These are phyloP conservation scores for Patiria miniata DNA, from an alignment of 35 echinoderm and acorn worm genomes.

Conservation along the genomic window DNA sequence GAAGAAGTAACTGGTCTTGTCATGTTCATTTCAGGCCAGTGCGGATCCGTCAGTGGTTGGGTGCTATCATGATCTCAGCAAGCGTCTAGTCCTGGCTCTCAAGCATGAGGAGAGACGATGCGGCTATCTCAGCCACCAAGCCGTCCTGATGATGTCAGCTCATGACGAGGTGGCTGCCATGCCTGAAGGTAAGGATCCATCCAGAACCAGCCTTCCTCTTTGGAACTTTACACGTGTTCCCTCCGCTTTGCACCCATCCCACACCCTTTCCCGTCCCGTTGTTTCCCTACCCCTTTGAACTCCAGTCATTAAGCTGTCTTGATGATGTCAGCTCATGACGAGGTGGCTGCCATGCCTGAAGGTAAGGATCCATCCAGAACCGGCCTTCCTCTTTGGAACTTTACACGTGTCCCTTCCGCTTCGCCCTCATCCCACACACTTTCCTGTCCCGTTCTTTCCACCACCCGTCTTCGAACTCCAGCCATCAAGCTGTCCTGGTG, in stretches of 20 bases:
- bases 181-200: slow-evolving; percentile 81
- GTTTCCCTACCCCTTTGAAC: no score
- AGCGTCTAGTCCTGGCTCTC: slow-evolving; percentile 77
- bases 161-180: slow-evolving; percentile 92
- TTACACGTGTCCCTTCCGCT: background rate
- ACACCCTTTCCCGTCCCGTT: no score
- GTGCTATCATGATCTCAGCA: slow-evolving; percentile 96
- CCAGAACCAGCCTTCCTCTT: background rate
- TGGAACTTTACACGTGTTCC: background rate
- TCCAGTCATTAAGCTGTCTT: slow-evolving; percentile 80
- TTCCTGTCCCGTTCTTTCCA: no score
- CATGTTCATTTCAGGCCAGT: slow-evolving; percentile 56
- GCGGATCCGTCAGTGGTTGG: slow-evolving; percentile 78
- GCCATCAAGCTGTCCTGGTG: slow-evolving; percentile 84
- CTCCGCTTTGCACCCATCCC: no score
- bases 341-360: slow-evolving; percentile 93
- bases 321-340: slow-evolving; percentile 81
- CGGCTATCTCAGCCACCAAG: slow-evolving; percentile 91
- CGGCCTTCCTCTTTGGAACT: background rate
- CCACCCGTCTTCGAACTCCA: no score
- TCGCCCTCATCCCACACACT: no score
- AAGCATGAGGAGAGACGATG: slow-evolving; percentile 97
- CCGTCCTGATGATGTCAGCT: slow-evolving; percentile 72
- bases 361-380: slow-evolving; percentile 35
- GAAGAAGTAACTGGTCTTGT: background rate